Evolutionary conservation across 2,113 vertebrate species (phyloP), one percentile per base, ranked within the genome.

Genomic region (Hylia prasina): DNA sequence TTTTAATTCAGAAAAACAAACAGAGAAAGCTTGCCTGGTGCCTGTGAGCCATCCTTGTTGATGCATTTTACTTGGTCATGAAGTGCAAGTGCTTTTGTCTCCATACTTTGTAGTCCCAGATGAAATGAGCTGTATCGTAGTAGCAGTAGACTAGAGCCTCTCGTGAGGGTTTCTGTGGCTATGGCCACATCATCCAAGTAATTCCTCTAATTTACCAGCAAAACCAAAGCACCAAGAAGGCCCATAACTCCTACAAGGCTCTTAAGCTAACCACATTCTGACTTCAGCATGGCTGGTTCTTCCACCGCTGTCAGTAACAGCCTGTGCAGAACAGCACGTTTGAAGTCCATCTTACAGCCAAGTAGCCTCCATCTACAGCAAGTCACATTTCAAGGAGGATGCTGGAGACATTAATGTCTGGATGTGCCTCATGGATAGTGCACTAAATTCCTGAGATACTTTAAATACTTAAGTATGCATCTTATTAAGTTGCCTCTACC

Each of bases 261-360:
- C 35, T 81, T 75, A 57, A 57, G 15, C 9, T 68, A 35, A n/a
- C 33, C 25, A 7, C 0, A 0, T 70, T 80, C 71, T 72, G 27
- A 10, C 61, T 81, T 86, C 16, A 24, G 0, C 18, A 11, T 4
- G 6, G 7, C n/a, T 64, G 44, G 17, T 45, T 91, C 16, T 91
- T 51, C 33, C 23, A 4, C 10, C 19, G 22, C 44, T 11, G 9
- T 58, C 44, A 15, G 24, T n/a, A 50, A 22, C 20, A 51, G 22
- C 10, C 48, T 82, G 11, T 31, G 35, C 18, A 37, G 61, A 83
- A 5, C 31, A 54, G 15, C 8, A 9, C 2, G 0, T 76, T 65
- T 1, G 0, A 31, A 76, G 37, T 20, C 30, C 18, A 2, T 82
- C 24, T 20, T 44, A 3, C 0, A 4, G 23, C 48, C 48, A 33